Conservation (phyloP, 2,888 invertebrate genomes). For the Mactromeris polynyma region DNA sequence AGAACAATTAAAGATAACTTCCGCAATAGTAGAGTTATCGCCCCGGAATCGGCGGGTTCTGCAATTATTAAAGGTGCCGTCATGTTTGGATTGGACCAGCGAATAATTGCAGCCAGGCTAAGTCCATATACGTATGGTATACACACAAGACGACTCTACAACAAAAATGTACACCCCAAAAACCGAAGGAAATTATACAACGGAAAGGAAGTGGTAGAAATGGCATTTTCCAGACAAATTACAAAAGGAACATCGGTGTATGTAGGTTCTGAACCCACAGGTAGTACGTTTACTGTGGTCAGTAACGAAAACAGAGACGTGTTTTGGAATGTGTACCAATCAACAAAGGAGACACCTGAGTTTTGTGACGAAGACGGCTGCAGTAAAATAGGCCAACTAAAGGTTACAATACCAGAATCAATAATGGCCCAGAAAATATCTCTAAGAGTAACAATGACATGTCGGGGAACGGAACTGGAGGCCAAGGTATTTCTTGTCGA, state of each 20-base stretch:
- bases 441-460: constrained; percentile 55
- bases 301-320: constrained; percentile 43
- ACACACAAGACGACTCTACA: constrained; percentile 47
- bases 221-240: constrained; percentile 60
- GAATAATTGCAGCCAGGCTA: constrained; percentile 59
- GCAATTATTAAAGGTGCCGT: constrained; percentile 67
- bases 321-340: constrained; percentile 63
- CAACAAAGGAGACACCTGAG: constrained; percentile 38
- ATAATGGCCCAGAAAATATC: neutral
- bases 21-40: constrained; percentile 35
- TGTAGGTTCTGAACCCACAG: constrained; percentile 38
- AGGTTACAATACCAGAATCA: constrained; percentile 35
- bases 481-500: constrained; percentile 38
- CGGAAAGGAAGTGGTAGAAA: constrained; percentile 50
- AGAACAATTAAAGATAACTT: constrained; percentile 47
- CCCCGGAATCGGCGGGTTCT: constrained; percentile 51
- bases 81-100: constrained; percentile 59
- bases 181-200: neutral
- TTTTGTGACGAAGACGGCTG: constrained; percentile 60
- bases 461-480: constrained; percentile 62
- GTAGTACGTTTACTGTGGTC: constrained; percentile 27
- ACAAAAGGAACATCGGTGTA: constrained; percentile 43
- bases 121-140: constrained; percentile 68
- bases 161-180: constrained; percentile 38
- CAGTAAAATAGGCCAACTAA: constrained; percentile 51